A percentile compares a stretch with the other conserved stretches of the same genome.
phyloP scores from a whole-genome alignment of 2,888 invertebrate species.

The Macaria notata region DNA sequence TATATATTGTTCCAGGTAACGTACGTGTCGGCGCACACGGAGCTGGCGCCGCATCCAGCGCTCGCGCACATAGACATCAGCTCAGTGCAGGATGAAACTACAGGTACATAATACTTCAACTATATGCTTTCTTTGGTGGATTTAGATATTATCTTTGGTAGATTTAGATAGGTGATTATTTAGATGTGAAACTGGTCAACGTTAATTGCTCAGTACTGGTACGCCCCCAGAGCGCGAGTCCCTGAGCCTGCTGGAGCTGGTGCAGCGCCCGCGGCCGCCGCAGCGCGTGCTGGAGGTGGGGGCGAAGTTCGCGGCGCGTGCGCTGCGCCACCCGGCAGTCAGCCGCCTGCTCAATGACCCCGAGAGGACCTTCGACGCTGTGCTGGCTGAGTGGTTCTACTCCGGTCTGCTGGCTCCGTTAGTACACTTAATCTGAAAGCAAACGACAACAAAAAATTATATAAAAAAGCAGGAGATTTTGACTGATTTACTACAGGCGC shows the following conservation, averaged over 20 bases:
- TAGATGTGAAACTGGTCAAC: too few relatives aligned
- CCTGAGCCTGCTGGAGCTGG: conserved; percentile 31
- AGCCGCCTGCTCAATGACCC: conserved; percentile 45
- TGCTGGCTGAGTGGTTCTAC: conserved; percentile 58
- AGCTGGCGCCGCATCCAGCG: conserved; percentile 30
- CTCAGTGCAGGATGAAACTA: conserved; percentile 30
- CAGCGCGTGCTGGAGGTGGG: conserved; percentile 41
- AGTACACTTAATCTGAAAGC: too few relatives aligned
- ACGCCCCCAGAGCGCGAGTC: too few relatives aligned
- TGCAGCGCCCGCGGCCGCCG: conserved; percentile 34
- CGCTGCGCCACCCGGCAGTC: conserved; percentile 45
- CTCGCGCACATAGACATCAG: conserved; percentile 46
- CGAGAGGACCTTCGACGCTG: conserved; percentile 43
- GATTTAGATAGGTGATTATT: too few relatives aligned
- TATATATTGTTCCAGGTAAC: conserved; percentile 59
- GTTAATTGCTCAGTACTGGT: too few relatives aligned
- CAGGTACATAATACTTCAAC: too few relatives aligned
- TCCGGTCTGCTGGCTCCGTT: conserved; percentile 57
- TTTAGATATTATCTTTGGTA: too few relatives aligned
- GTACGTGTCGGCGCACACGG: conserved; percentile 47
- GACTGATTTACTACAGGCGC: too few relatives aligned
- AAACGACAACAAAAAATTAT: too few relatives aligned
- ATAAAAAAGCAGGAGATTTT: too few relatives aligned
- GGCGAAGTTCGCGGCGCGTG: conserved; percentile 35
- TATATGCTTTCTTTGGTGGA: too few relatives aligned